Percentiles rank a stretch among this genome's conserved stretches.
These are phyloP conservation scores for Lissonota sp. DNA, from an alignment of 2,888 invertebrate species.

Conservation along the genomic window DNA sequence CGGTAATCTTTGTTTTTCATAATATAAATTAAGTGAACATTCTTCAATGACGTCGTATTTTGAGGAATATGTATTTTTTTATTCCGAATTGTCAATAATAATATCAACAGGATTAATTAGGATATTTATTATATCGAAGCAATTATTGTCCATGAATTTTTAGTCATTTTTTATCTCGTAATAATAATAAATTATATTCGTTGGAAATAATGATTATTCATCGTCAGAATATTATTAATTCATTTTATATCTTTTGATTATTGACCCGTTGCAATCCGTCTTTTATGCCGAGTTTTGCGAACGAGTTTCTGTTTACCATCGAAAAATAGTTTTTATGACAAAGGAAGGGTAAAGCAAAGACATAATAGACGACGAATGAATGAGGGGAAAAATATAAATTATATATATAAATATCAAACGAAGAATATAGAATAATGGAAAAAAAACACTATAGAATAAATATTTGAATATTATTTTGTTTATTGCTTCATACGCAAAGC, in stretches of 20 bases:
- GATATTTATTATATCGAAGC: conserved; percentile 74
- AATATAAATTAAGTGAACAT: too few species aligned
- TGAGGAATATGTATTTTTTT: too few species aligned
- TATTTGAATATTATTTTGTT: too few species aligned
- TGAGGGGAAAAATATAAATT: conserved; percentile 25
- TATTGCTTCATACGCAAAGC: too few species aligned
- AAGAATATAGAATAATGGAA: too few species aligned
- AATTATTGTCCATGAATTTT: neutral
- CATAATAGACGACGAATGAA: neutral
- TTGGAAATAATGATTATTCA: neutral
- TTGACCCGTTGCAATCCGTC: neutral
- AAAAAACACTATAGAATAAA: too few species aligned
- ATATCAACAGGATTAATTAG: conserved; percentile 83
- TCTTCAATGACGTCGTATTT: too few species aligned
- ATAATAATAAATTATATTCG: neutral
- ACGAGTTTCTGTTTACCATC: conserved; percentile 47
- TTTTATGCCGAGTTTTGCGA: conserved; percentile 35
- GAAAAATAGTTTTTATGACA: conserved; percentile 21
- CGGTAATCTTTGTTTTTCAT: too few species aligned
- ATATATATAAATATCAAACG: neutral
- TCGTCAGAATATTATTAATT: neutral
- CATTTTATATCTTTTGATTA: neutral
- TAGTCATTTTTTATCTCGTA: neutral
- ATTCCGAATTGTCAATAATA: too few species aligned
- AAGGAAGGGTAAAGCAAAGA: neutral